These are phyloP conservation scores for Microplitis demolitor DNA, from an alignment of 1,140 invertebrate genomes.

Conservation along the genomic window DNA sequence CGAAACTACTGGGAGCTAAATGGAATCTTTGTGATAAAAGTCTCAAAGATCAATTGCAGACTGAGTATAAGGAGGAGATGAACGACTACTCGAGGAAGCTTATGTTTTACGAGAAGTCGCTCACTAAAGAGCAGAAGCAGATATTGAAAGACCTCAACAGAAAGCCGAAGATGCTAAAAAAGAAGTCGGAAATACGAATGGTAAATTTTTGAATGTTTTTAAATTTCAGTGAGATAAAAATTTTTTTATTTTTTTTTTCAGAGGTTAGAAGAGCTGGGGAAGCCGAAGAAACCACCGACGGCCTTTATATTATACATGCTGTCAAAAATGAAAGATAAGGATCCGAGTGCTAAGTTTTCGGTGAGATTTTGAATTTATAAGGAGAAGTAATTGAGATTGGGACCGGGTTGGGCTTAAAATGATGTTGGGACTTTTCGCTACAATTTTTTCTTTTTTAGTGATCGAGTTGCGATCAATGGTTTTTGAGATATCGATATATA, in stretches of 20 bases:
- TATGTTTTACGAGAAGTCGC: neutral
- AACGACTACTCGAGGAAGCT: neutral
- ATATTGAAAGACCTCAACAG: neutral
- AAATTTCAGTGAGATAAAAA: too few relatives aligned
- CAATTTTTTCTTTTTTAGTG: too few relatives aligned
- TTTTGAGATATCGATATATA: too few relatives aligned
- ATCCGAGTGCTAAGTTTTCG: neutral
- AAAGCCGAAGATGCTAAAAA: neutral
- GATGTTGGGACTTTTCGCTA: too few relatives aligned
- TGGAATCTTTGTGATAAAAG: neutral
- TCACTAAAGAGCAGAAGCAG: neutral
- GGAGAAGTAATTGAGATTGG: too few relatives aligned
- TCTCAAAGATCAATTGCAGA: neutral
- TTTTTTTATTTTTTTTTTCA: conserved; percentile 35
- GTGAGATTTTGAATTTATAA: too few relatives aligned
- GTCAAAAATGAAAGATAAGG: conserved; percentile 23
- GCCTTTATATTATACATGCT: conserved; percentile 56
- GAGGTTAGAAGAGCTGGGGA: conserved; percentile 58
- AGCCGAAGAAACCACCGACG: conserved; percentile 63
- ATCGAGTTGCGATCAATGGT: too few relatives aligned
- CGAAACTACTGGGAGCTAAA: neutral
- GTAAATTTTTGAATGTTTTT: neutral
- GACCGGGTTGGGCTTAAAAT: too few relatives aligned
- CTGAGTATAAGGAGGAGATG: neutral
- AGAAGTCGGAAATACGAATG: neutral